phyloP scores from a whole-genome alignment of 1,140 invertebrate species.

The Aphaenogaster ashmeadi region DNA sequence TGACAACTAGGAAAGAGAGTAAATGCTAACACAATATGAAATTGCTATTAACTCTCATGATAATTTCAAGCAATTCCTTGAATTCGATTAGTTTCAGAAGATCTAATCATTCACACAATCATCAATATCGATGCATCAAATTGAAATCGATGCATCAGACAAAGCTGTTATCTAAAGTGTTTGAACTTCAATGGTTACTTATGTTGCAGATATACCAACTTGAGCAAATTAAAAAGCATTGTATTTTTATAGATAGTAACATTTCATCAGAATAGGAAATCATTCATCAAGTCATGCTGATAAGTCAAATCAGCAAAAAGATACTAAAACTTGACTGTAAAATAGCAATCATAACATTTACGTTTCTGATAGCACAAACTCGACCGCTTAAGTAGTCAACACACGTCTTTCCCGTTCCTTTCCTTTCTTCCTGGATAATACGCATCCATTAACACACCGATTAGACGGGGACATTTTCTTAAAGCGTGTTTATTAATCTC shows the following conservation, averaged over 20 bases:
- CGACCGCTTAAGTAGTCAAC: slow-evolving; percentile 3
- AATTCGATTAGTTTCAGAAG: background rate
- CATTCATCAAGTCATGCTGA: background rate
- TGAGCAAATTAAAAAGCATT: slow-evolving; percentile 18
- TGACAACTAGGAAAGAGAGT: background rate
- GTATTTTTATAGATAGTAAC: background rate
- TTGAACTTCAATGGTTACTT: slow-evolving; percentile 38
- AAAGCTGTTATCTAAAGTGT: slow-evolving; percentile 46
- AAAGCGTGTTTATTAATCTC: slow-evolving; percentile 34
- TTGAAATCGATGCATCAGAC: slow-evolving; percentile 2
- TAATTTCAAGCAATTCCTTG: slow-evolving; percentile 11
- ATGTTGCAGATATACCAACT: slow-evolving; percentile 20
- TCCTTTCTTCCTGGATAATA: background rate
- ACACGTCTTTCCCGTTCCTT: background rate
- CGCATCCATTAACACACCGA: slow-evolving; percentile 15
- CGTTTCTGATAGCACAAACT: slow-evolving; percentile 1
- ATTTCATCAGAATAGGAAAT: slow-evolving; percentile 31
- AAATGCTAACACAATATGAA: background rate
- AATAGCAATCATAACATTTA: slow-evolving; percentile 11
- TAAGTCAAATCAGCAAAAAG: slow-evolving; percentile 22
- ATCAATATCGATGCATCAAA: background rate
- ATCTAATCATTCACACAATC: slow-evolving; percentile 33
- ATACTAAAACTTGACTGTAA: background rate
- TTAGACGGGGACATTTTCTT: slow-evolving; percentile 20
- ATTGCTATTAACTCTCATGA: background rate